Evolutionary conservation across 1,140 invertebrate species (phyloP).

Genomic region (Lordiphosa collinella): DNA sequence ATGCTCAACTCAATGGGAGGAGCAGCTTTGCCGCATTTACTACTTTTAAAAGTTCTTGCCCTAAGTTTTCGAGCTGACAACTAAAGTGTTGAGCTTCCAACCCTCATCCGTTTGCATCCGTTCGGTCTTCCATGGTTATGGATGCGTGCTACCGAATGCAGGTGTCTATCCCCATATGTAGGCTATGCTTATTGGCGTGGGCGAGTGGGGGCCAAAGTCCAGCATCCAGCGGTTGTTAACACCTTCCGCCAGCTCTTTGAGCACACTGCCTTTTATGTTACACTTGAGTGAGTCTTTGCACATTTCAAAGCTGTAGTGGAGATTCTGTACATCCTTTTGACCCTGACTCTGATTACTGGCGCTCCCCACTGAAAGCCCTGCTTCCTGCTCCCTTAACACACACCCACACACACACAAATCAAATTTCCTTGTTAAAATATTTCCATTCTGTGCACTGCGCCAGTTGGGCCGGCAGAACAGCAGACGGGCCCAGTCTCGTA

Average conservation of each 20-base stretch:
- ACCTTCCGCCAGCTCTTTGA: slow-evolving; percentile 9
- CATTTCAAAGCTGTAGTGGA: slow-evolving; percentile 8
- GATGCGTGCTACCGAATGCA: slow-evolving; percentile 6
- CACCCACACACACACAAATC: slow-evolving; percentile 1
- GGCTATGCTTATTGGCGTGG: slow-evolving; percentile 13
- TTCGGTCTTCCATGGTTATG: not conserved
- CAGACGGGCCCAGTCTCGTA: slow-evolving; percentile 1
- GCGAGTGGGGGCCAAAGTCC: slow-evolving; percentile 1
- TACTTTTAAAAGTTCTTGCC: not conserved
- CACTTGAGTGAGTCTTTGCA: slow-evolving; percentile 10
- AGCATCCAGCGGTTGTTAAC: slow-evolving; percentile 11
- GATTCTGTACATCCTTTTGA: slow-evolving; percentile 10
- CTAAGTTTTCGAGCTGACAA: not conserved
- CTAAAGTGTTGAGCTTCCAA: not conserved
- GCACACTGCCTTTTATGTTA: slow-evolving; percentile 3
- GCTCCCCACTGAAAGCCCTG: not conserved
- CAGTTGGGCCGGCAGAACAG: not conserved
- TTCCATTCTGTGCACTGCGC: slow-evolving; percentile 7
- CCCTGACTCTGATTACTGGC: slow-evolving; percentile 7
- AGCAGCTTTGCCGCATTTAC: not conserved
- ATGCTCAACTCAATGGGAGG: not conserved
- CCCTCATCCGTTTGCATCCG: not conserved
- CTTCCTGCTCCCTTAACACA: not conserved
- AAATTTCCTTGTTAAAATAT: slow-evolving; percentile 16
- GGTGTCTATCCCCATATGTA: slow-evolving; percentile 6